phyloP scores from a whole-genome alignment of 2,797 vertebrate species.

The Loris lydekkerianus region DNA sequence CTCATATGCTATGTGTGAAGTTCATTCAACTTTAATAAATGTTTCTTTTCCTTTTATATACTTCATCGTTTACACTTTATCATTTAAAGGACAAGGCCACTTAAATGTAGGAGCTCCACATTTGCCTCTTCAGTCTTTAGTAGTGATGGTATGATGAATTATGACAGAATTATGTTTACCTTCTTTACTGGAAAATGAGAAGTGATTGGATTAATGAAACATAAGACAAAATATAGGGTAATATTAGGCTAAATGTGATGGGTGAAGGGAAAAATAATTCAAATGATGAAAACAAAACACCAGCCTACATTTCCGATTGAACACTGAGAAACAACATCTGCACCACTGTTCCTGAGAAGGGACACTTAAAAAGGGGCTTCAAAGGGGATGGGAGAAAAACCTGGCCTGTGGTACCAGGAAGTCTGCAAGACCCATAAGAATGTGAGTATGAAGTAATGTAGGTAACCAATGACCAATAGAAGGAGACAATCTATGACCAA shows the following conservation, averaged over 20 bases:
- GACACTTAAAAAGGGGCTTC: too few relatives aligned
- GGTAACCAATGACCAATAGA: too few relatives aligned
- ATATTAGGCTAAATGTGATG: not conserved
- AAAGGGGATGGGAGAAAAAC: too few relatives aligned
- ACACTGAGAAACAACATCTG: not conserved
- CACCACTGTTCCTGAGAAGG: not conserved
- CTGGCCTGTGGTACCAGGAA: too few relatives aligned
- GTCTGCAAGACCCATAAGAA: too few relatives aligned
- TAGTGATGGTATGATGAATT: not conserved
- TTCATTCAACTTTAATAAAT: slow-evolving; percentile 25
- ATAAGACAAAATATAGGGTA: slow-evolving; percentile 2
- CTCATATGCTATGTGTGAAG: not conserved
- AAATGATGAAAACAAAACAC: slow-evolving; percentile 2
- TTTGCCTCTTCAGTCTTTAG: not conserved
- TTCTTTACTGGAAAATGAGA: slow-evolving; percentile 31
- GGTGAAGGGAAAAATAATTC: not conserved
- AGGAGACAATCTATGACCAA: too few relatives aligned
- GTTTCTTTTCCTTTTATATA: slow-evolving; percentile 52
- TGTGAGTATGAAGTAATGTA: too few relatives aligned
- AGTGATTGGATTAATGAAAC: slow-evolving; percentile 13
- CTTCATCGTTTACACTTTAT: not conserved
- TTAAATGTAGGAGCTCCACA: not conserved
- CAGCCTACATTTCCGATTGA: not conserved
- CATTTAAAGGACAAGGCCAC: slow-evolving; percentile 33
- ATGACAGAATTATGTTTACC: slow-evolving; percentile 50